Conservation (phyloP, 2,113 vertebrate genomes). For the Aphyosemion australe region DNA sequence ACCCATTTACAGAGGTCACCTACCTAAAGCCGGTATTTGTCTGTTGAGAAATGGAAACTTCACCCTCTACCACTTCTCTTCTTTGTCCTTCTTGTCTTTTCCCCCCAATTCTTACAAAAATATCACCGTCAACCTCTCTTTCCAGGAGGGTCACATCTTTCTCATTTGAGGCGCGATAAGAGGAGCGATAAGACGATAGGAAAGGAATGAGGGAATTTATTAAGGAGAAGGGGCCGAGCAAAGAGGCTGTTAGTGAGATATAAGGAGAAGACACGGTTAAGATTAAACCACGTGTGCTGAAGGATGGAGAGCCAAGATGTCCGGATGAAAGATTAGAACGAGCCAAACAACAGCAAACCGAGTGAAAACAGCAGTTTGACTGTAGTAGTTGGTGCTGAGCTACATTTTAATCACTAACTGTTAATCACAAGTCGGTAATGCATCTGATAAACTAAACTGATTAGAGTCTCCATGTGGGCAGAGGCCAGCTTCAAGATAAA, state of each 20-base stretch:
- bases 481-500: too few species aligned
- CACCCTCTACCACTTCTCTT: slow-evolving; percentile 54
- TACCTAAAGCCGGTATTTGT: slow-evolving; percentile 73
- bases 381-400: too few species aligned
- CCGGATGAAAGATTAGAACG: neutral
- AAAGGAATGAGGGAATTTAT: slow-evolving; percentile 62
- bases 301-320: slow-evolving; percentile 13
- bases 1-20: slow-evolving; percentile 78
- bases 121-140: slow-evolving; percentile 25
- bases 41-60: slow-evolving; percentile 78
- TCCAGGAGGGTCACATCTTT: slow-evolving; percentile 37
- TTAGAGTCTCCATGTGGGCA: too few species aligned
- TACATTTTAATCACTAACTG: too few species aligned
- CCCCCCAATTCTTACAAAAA: slow-evolving; percentile 1
- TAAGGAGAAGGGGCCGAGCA: slow-evolving; percentile 31
- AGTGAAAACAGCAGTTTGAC: too few species aligned
- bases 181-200: slow-evolving; percentile 55
- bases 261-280: slow-evolving; percentile 28
- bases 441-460: too few species aligned
- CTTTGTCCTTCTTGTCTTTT: neutral
- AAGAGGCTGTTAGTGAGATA: slow-evolving; percentile 41
- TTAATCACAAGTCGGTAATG: too few species aligned
- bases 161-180: slow-evolving; percentile 46
- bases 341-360: too few species aligned
- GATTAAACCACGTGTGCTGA: slow-evolving; percentile 19